phyloP scores from a whole-genome alignment of 2,797 vertebrate genomes.

The Mormyrops attenuatus region DNA sequence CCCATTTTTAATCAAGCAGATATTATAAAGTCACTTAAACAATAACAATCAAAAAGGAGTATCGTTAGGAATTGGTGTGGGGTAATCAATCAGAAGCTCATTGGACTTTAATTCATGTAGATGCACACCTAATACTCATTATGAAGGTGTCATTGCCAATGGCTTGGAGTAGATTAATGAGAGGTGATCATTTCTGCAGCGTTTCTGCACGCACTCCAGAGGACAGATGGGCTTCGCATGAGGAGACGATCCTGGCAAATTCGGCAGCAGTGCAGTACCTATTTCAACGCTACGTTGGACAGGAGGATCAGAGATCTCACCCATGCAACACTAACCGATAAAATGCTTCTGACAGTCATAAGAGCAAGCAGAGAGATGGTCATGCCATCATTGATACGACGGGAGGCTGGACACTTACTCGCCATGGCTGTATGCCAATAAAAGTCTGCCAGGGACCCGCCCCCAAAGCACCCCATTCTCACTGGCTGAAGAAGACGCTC shows the following conservation, averaged over 20 bases:
- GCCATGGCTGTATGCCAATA: neutral
- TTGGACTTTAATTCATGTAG: constrained; percentile 81
- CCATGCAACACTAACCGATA: neutral
- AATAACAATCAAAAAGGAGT: constrained; percentile 64
- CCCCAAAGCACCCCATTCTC: neutral
- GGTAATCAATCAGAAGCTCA: constrained; percentile 73
- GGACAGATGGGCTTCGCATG: constrained; percentile 65
- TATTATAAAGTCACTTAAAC: constrained; percentile 71
- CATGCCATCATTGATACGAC: neutral
- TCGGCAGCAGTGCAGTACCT: neutral
- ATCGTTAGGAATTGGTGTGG: constrained; percentile 57
- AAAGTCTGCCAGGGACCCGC: neutral
- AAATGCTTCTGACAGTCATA: neutral
- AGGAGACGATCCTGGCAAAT: constrained; percentile 24
- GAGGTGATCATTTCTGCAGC: constrained; percentile 54
- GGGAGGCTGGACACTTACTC: neutral
- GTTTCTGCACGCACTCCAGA: constrained; percentile 56
- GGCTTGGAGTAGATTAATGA: constrained; percentile 75
- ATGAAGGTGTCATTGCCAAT: constrained; percentile 78
- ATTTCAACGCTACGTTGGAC: neutral
- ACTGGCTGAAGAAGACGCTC: neutral
- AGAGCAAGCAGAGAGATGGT: neutral
- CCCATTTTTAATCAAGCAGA: constrained; percentile 65
- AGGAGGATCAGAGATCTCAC: neutral
- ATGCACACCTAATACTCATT: constrained; percentile 82